Percentiles rank a stretch among this genome's conserved stretches.
Evolutionary conservation across 2,888 invertebrate genomes (phyloP).

Genomic region (Heterodera filipjevi): DNA sequence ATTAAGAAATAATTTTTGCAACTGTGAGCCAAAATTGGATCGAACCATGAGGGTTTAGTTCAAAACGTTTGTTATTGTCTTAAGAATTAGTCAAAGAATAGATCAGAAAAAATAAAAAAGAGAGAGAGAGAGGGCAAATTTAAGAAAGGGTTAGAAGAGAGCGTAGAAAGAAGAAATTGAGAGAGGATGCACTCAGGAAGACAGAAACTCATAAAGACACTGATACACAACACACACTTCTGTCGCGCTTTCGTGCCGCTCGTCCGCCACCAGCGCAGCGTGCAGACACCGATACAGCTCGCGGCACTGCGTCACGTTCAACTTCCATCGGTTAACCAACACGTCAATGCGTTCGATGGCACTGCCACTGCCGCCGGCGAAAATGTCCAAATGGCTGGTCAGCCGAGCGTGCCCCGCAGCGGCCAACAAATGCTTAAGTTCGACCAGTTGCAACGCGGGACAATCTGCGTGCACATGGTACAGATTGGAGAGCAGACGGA

Average conservation of each 20-base stretch:
- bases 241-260: slow-evolving; percentile 68
- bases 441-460: slow-evolving; percentile 88
- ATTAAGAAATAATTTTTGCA: no score
- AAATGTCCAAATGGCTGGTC: slow-evolving; percentile 40
- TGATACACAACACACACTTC: no score
- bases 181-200: no score
- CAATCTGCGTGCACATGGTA: slow-evolving; percentile 88
- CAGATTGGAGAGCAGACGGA: slow-evolving; percentile 80
- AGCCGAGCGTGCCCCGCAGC: slow-evolving; percentile 41
- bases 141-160: no score
- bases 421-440: slow-evolving; percentile 66
- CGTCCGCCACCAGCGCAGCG: slow-evolving; percentile 70
- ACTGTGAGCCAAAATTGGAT: no score
- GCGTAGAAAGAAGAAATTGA: no score
- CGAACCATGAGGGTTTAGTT: no score
- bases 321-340: slow-evolving; percentile 47
- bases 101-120: no score
- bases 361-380: background rate
- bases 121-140: no score
- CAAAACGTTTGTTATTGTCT: no score
- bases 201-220: no score
- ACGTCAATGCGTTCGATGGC: slow-evolving; percentile 33
- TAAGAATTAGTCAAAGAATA: no score
- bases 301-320: slow-evolving; percentile 47
- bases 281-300: slow-evolving; percentile 55